Conservation (phyloP, 2,113 vertebrate species). For the Pedionomus torquatus region DNA sequence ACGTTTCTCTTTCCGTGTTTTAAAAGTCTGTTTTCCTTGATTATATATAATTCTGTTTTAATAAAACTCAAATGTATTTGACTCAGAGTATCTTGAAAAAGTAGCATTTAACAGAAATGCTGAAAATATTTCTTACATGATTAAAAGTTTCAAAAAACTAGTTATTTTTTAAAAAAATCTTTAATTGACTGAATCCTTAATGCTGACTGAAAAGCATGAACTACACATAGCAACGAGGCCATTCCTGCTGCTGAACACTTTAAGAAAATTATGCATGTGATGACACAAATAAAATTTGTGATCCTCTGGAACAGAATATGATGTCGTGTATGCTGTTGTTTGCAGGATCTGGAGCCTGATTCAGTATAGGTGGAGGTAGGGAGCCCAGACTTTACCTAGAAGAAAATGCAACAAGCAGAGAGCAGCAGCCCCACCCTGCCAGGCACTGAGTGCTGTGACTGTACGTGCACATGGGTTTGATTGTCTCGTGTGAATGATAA, state of each 20-base stretch:
- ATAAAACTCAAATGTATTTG: conserved; percentile 68
- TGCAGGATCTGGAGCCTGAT: background rate
- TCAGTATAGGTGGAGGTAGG: background rate
- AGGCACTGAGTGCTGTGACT: conserved; percentile 18
- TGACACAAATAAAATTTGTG: background rate
- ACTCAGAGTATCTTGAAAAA: conserved; percentile 21
- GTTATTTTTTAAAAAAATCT: background rate
- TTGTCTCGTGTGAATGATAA: conserved; percentile 46
- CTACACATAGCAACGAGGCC: background rate
- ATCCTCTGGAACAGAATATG: background rate
- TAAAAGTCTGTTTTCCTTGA: conserved; percentile 72
- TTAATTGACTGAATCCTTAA: background rate
- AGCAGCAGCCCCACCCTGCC: background rate
- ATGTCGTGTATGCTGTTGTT: background rate
- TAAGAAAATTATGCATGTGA: background rate
- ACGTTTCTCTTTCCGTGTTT: conserved; percentile 71
- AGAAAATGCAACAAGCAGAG: conserved; percentile 22
- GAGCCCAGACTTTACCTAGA: background rate
- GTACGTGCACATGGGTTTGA: background rate
- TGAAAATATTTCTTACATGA: conserved; percentile 25
- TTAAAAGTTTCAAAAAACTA: conserved; percentile 35
- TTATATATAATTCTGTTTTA: conserved; percentile 74
- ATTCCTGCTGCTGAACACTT: background rate
- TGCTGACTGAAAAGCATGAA: background rate
- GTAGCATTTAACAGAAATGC: conserved; percentile 19